Base-by-base conservation (phyloP, 2,888 invertebrate species). In the Apamea epomidion region DNA sequence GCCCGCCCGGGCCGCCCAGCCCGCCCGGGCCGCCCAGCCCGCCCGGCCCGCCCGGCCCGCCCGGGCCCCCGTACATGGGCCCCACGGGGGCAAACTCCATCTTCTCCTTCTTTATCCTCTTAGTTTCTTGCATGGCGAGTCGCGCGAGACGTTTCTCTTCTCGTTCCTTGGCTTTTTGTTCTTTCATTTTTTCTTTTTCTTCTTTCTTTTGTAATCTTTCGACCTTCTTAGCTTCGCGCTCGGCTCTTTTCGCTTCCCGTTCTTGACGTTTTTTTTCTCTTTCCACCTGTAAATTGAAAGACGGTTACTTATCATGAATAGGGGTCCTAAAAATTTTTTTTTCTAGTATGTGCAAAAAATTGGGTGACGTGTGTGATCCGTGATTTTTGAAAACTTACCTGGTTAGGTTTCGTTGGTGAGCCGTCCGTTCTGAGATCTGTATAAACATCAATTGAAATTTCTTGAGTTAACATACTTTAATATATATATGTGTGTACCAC, bases 211-310 rank as follows among this genome's bases (percentile, higher is more conserved):
- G 97, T 75, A 97, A 86, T 4, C 97, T 92, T 73, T 97, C 97
- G 2, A 95, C 85, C 71, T 94, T 94, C 64, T 94, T 94, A 21
- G 97, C 96, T 89, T 97, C 97, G 64, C 97, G 93, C 74, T 97
- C 97, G 16, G 95, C 85, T 76, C 94, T 93, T 70, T 94, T 94
- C 25, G 97, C 96, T 90, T 97, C 97, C 64, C 97, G 97, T 69
- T 97, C 97, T 88, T 96, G 97, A 0, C 97, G 93, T 85, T 97
- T 97, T 90, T 97, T 97, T 81, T 97, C 97, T 74, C 97, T 95
- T 90, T 97, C 97, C 67, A 95, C 91, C 95, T 97, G 91, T 10
- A 88, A 88, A 86, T 10, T 16, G 6, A 32, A 3, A 12, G 4
- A 37, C 7, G 6, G 10, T 80, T 29, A 70, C 2, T n/a, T 37